Conservation (phyloP, 1,140 invertebrate genomes). For the Diabrotica undecimpunctata region DNA sequence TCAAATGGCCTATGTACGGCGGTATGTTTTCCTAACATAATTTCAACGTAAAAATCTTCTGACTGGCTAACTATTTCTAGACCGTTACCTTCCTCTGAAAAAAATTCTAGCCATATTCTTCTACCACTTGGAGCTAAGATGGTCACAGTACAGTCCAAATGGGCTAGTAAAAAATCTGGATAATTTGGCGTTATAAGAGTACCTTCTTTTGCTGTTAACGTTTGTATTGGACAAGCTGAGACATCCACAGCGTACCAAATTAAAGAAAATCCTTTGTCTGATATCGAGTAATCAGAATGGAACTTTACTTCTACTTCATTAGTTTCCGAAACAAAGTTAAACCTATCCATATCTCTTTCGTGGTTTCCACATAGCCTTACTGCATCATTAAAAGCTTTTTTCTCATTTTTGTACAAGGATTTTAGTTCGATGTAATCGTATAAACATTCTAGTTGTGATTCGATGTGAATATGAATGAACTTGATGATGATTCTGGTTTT, state of each 20-base stretch:
- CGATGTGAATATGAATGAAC: slow-evolving; percentile 65
- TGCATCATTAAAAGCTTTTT: slow-evolving; percentile 16
- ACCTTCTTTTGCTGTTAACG: slow-evolving; percentile 60
- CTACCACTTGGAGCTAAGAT: slow-evolving; percentile 61
- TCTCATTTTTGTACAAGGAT: slow-evolving; percentile 27
- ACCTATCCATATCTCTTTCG: slow-evolving; percentile 53
- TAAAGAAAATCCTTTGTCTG: slow-evolving; percentile 61
- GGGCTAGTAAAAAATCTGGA: slow-evolving; percentile 61
- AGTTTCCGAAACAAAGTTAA: slow-evolving; percentile 58
- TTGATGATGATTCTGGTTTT: slow-evolving; percentile 61
- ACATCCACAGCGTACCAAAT: slow-evolving; percentile 66
- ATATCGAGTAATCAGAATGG: slow-evolving; percentile 67
- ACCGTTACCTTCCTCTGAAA: slow-evolving; percentile 32
- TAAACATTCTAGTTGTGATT: slow-evolving; percentile 69
- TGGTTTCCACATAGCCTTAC: slow-evolving; percentile 57
- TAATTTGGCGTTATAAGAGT: slow-evolving; percentile 62
- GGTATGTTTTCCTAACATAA: slow-evolving; percentile 52
- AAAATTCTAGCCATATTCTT: slow-evolving; percentile 62
- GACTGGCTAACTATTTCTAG: slow-evolving; percentile 15
- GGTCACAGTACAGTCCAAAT: slow-evolving; percentile 63
- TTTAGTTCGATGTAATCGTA: slow-evolving; percentile 68
- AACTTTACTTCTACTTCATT: slow-evolving; percentile 62
- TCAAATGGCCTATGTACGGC: slow-evolving; percentile 53
- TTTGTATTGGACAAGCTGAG: slow-evolving; percentile 61
- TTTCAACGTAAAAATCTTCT: slow-evolving; percentile 51